Evolutionary conservation across 2,888 invertebrate species (phyloP).

Genomic region (Cylloceria caligata): DNA sequence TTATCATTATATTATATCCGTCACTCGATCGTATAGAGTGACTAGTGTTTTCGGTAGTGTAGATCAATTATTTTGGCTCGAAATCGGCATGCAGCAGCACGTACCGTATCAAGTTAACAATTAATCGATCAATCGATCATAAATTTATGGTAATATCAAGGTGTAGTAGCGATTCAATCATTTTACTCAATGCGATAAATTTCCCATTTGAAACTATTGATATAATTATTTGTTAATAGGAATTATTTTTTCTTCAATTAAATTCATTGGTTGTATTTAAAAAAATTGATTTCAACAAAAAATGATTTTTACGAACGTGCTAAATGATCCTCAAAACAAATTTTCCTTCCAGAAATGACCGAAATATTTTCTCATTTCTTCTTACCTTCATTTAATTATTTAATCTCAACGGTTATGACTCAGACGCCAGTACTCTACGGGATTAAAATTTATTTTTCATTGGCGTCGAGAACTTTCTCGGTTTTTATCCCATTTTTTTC

Average conservation of each 20-base stretch:
- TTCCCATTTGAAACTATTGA: neutral
- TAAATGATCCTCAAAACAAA: neutral
- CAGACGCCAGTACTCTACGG: slow-evolving; percentile 26
- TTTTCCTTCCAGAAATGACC: neutral
- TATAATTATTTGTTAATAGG: neutral
- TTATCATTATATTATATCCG: slow-evolving; percentile 28
- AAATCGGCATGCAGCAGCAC: slow-evolving; percentile 68
- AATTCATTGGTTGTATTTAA: neutral
- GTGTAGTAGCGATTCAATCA: neutral
- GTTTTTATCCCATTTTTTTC: slow-evolving; percentile 51
- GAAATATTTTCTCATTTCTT: neutral
- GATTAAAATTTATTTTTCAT: slow-evolving; percentile 54
- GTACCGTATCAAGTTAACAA: slow-evolving; percentile 37
- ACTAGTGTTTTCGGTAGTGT: slow-evolving; percentile 53
- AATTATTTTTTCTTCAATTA: neutral
- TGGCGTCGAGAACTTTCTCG: slow-evolving; percentile 17
- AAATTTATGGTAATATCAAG: slow-evolving; percentile 3
- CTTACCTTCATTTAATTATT: slow-evolving; percentile 31
- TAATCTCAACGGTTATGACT: slow-evolving; percentile 18
- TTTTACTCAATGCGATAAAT: slow-evolving; percentile 5
- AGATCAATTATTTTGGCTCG: slow-evolving; percentile 60
- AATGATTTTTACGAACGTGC: neutral
- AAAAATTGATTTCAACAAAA: neutral
- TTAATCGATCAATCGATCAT: slow-evolving; percentile 19
- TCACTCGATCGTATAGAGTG: slow-evolving; percentile 39